Evolutionary conservation across 92 coral and sea anemone species (phyloP), one percentile per base, ranked within the genome.

Genomic region (Palythoa heliodiscus): DNA sequence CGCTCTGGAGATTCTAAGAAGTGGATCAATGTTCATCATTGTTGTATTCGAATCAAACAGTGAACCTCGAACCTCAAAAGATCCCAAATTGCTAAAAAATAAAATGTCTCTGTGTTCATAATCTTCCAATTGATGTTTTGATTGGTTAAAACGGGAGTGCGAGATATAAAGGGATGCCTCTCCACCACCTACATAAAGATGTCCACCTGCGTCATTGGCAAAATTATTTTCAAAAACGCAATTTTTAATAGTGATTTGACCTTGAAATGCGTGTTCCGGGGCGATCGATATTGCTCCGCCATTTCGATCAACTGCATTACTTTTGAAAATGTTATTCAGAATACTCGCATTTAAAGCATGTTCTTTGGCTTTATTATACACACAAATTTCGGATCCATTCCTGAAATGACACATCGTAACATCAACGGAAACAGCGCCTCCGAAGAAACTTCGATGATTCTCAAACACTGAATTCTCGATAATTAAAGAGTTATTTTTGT

Each of bases 201-300:
- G 81, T 52, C 81, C 81, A 10, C 81, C 81, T 19, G 25, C 81
- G 11, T 76, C 81, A 37, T 76, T 76, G 43, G 66, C 81, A 35
- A 76, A 76, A 43, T 76, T 76, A 19, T 76, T 76, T 57, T 76
- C 66, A 35, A 76, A 76, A 53, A 24, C 16, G 15, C 81, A 76
- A 57, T 54, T 48, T 12, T 23, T 15, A 24, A 76, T 76, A 15
- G 13, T 13, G 25, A 76, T 4, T 76, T 76, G 40, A 3, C 81
- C 81, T 25, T 76, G 81, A 52, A 76, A 76, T 25, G 81, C 81
- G 40, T 76, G 81, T 63, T 76, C 81, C 25, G 81, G 81, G 38
- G 53, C 81, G 53, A 76, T 54, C 0, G 81, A 76, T 22, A 76
- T 24, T 0, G 81, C 81, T 11, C 81, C 81, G 52, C 81, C 81